Evolutionary conservation across 2,888 invertebrate genomes (phyloP).

Genomic region (Alitta virens): DNA sequence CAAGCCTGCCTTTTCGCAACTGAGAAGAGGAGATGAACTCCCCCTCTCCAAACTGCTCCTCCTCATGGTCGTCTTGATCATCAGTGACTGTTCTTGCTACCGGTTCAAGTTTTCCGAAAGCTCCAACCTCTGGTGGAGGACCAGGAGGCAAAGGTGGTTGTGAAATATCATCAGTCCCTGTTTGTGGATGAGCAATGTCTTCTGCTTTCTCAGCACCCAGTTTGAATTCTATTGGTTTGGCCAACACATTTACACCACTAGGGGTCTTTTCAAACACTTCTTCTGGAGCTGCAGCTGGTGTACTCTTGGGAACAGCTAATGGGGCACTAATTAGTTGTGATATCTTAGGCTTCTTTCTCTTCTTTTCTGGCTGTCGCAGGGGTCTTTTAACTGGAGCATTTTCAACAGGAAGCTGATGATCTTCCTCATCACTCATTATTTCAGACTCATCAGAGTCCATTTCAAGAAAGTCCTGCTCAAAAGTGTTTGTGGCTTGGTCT

Average conservation of each 20-base stretch:
- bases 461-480: background rate
- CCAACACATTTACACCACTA: conserved; percentile 61
- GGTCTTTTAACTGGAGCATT: conserved; percentile 50
- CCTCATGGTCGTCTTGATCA: conserved; percentile 31
- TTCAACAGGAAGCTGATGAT: conserved; percentile 29
- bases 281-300: conserved; percentile 20
- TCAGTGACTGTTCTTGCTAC: conserved; percentile 23
- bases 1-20: conserved; percentile 69
- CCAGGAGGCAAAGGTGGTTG: conserved; percentile 3
- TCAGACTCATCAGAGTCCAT: conserved; percentile 64
- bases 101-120: conserved; percentile 51
- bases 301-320: background rate
- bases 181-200: background rate
- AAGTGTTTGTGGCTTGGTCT: background rate
- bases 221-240: conserved; percentile 38
- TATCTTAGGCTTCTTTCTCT: conserved; percentile 61
- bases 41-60: conserved; percentile 37
- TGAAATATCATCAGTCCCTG: too few species aligned
- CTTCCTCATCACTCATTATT: conserved; percentile 66
- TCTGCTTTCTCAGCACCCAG: conserved; percentile 26
- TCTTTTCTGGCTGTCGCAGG: conserved; percentile 18
- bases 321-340: conserved; percentile 17
- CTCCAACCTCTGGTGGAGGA: conserved; percentile 27
- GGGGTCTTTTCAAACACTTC: conserved; percentile 48
- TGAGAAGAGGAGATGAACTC: conserved; percentile 66